Conservation (phyloP, 2,113 vertebrate species). For the Cavia aperea region DNA sequence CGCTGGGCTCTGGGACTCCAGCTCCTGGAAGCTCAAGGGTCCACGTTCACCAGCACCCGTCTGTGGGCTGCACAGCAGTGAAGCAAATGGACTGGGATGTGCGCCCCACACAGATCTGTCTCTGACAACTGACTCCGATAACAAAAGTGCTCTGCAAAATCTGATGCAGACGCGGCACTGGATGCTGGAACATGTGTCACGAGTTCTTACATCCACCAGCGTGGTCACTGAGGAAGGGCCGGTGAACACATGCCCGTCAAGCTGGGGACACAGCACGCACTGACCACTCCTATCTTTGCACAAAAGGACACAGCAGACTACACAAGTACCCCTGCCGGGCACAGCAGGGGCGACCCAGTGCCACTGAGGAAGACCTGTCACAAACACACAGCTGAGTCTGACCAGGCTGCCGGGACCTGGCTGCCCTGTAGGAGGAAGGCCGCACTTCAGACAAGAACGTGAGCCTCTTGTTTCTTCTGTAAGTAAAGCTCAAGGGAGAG, state of each 20-base stretch:
- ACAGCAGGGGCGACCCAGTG: too few species aligned
- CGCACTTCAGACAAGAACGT: not conserved
- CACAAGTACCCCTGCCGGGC: not conserved
- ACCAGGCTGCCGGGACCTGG: not conserved
- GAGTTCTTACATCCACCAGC: not conserved
- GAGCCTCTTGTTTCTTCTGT: not conserved
- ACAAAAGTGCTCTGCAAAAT: not conserved
- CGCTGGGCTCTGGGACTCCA: not conserved
- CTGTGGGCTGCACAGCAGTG: too few species aligned
- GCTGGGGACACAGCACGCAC: not conserved
- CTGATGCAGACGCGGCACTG: not conserved
- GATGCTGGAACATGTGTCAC: rapidly evolving
- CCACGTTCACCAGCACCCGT: not conserved
- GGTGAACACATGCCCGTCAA: not conserved
- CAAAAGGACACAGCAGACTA: not conserved
- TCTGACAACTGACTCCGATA: not conserved
- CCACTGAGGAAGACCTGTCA: not conserved
- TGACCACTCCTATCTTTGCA: not conserved
- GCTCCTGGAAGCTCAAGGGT: too few species aligned
- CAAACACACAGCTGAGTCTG: not conserved
- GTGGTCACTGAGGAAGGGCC: not conserved
- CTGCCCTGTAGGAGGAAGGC: not conserved
- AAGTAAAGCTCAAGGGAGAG: not conserved
- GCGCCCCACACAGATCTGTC: not conserved
- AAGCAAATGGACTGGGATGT: not conserved